Evolutionary conservation across 2,888 invertebrate species (phyloP).

Genomic region (Athripsodes cinereus): DNA sequence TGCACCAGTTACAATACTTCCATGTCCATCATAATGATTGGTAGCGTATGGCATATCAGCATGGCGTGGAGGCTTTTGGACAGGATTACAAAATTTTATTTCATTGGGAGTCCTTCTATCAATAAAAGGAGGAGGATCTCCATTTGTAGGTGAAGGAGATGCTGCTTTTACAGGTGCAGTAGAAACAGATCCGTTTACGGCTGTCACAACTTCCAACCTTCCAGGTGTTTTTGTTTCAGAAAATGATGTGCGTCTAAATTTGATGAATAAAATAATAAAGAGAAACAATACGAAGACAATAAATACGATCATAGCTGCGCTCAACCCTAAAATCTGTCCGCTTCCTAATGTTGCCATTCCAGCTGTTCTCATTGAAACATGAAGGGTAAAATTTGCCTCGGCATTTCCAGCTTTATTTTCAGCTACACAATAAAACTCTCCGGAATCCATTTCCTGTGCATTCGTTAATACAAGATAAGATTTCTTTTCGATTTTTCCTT

Average conservation of each 20-base stretch:
- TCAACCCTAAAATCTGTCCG: slow-evolving; percentile 79
- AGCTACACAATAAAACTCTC: slow-evolving; percentile 83
- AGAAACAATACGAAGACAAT: slow-evolving; percentile 68
- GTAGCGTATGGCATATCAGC: slow-evolving; percentile 65
- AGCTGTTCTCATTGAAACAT: slow-evolving; percentile 69
- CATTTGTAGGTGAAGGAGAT: slow-evolving; percentile 51
- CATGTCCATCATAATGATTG: slow-evolving; percentile 62
- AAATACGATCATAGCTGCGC: slow-evolving; percentile 72
- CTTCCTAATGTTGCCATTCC: slow-evolving; percentile 78
- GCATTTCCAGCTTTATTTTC: slow-evolving; percentile 84
- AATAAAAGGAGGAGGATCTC: slow-evolving; percentile 41
- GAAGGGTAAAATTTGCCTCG: slow-evolving; percentile 84
- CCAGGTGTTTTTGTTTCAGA: slow-evolving; percentile 73
- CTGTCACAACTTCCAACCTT: slow-evolving; percentile 66
- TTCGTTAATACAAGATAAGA: slow-evolving; percentile 74
- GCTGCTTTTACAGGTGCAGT: slow-evolving; percentile 48
- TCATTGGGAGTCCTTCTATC: slow-evolving; percentile 41
- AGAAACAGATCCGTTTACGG: slow-evolving; percentile 50
- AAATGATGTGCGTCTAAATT: slow-evolving; percentile 66
- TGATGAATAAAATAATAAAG: slow-evolving; percentile 58
- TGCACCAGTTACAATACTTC: slow-evolving; percentile 56
- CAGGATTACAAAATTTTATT: slow-evolving; percentile 54
- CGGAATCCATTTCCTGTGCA: slow-evolving; percentile 75
- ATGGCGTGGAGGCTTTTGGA: slow-evolving; percentile 64
- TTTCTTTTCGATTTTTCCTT: slow-evolving; percentile 68